Conservation (phyloP, 1,140 invertebrate genomes). For the Formica selysi region DNA sequence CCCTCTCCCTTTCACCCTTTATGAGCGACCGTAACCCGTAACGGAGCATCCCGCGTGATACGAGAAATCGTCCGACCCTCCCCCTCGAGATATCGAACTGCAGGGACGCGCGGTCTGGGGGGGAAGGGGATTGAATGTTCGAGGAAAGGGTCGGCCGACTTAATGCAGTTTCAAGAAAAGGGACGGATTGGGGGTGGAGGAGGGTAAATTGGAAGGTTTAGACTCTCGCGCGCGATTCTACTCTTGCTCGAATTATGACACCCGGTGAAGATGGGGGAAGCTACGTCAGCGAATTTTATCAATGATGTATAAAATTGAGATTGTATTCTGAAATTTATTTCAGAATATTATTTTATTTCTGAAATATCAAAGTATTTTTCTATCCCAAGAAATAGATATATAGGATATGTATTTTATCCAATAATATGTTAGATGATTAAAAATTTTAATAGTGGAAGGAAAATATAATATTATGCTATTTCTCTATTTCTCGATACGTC, state of each 20-base stretch:
- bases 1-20: slow-evolving; percentile 26
- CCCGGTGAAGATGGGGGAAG: not conserved
- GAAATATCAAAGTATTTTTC: not conserved
- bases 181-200: no score
- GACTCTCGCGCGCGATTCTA: not conserved
- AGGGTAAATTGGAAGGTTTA: slow-evolving; percentile 40
- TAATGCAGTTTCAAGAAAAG: slow-evolving; percentile 44
- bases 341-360: no score
- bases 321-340: not conserved
- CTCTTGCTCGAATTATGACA: slow-evolving; percentile 32
- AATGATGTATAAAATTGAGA: not conserved
- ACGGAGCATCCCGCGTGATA: slow-evolving; percentile 49
- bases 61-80: slow-evolving; percentile 40
- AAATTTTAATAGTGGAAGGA: not conserved
- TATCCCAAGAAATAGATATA: not conserved
- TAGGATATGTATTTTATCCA: not conserved
- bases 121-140: slow-evolving; percentile 14
- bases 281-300: slow-evolving; percentile 11
- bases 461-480: not conserved
- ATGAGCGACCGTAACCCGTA: slow-evolving; percentile 39
- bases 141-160: slow-evolving; percentile 37
- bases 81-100: slow-evolving; percentile 53
- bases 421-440: not conserved
- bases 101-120: not conserved
- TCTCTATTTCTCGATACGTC: not conserved